These are phyloP conservation scores for Sphaeramia orbicularis DNA, from an alignment of 2,797 vertebrate species.

Conservation along the genomic window DNA sequence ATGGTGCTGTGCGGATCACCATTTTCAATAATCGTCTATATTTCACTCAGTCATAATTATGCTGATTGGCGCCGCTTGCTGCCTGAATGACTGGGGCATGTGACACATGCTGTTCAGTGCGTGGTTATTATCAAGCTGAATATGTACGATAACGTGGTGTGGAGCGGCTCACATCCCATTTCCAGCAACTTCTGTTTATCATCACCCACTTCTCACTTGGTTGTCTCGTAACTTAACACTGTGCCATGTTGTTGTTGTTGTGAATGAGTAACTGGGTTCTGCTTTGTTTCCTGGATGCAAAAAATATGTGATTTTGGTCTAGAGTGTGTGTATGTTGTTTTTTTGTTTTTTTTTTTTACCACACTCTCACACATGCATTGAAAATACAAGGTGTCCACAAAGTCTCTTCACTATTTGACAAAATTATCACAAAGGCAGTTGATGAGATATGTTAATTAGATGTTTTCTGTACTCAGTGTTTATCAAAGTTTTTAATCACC, in stretches of 20 bases:
- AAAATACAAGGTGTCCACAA: too few relatives aligned
- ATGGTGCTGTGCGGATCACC: slow-evolving; percentile 67
- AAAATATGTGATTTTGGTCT: too few relatives aligned
- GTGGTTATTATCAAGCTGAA: slow-evolving; percentile 19
- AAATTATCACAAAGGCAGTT: too few relatives aligned
- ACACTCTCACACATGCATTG: too few relatives aligned
- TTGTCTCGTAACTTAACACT: neutral
- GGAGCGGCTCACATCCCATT: neutral
- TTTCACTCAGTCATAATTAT: slow-evolving; percentile 77
- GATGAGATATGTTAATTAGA: too few relatives aligned
- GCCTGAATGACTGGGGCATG: slow-evolving; percentile 53
- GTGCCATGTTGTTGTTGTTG: neutral
- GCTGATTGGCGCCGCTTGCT: slow-evolving; percentile 61
- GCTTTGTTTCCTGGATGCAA: too few relatives aligned
- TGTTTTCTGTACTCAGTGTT: too few relatives aligned
- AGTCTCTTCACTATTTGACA: too few relatives aligned
- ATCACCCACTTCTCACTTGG: neutral
- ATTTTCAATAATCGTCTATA: slow-evolving; percentile 66
- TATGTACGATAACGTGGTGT: neutral
- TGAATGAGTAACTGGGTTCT: too few relatives aligned
- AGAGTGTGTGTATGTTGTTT: too few relatives aligned
- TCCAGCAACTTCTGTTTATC: slow-evolving; percentile 1
- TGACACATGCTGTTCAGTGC: slow-evolving; percentile 54
- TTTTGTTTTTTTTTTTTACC: too few relatives aligned
- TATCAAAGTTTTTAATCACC: too few relatives aligned